Percentiles rank a stretch among this genome's conserved stretches.
Evolutionary conservation across 2,888 invertebrate genomes (phyloP).

Genomic region (Drosophila demipolita): DNA sequence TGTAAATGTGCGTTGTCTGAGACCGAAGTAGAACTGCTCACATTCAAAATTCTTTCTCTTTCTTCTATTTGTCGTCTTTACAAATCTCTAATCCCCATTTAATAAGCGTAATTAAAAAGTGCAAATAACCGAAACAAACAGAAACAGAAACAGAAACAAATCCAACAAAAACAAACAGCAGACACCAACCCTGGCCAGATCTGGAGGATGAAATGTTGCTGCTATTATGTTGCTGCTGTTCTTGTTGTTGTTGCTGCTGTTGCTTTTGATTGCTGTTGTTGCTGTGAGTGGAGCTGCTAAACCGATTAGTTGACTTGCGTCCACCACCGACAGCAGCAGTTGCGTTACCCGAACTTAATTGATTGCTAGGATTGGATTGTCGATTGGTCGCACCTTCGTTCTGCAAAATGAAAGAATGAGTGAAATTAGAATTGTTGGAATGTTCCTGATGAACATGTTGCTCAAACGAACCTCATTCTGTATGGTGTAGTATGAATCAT

Average conservation of each 20-base stretch:
- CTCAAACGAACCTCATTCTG: conserved; percentile 87
- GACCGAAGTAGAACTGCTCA: background rate
- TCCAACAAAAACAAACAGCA: conserved; percentile 32
- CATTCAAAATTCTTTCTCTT: background rate
- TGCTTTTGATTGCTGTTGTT: conserved; percentile 42
- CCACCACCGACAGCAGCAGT: conserved; percentile 65
- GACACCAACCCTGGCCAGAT: conserved; percentile 84
- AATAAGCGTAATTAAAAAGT: background rate
- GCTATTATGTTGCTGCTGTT: conserved; percentile 32
- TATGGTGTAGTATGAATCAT: conserved; percentile 89
- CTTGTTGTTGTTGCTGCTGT: conserved; percentile 25
- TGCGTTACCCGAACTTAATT: conserved; percentile 54
- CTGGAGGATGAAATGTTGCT: conserved; percentile 26
- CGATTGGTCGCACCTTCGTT: conserved; percentile 85
- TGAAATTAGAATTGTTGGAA: conserved; percentile 22
- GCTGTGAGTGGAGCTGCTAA: conserved; percentile 86
- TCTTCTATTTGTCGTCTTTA: background rate
- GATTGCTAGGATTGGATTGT: conserved; percentile 27
- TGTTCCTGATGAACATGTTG: background rate
- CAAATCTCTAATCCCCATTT: background rate
- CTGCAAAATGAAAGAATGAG: conserved; percentile 80
- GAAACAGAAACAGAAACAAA: conserved; percentile 3
- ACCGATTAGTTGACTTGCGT: conserved; percentile 91
- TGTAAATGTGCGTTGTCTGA: too few species aligned
- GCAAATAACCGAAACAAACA: background rate